Evolutionary conservation across 2,113 vertebrate genomes (phyloP).

Genomic region (Fulica atra): DNA sequence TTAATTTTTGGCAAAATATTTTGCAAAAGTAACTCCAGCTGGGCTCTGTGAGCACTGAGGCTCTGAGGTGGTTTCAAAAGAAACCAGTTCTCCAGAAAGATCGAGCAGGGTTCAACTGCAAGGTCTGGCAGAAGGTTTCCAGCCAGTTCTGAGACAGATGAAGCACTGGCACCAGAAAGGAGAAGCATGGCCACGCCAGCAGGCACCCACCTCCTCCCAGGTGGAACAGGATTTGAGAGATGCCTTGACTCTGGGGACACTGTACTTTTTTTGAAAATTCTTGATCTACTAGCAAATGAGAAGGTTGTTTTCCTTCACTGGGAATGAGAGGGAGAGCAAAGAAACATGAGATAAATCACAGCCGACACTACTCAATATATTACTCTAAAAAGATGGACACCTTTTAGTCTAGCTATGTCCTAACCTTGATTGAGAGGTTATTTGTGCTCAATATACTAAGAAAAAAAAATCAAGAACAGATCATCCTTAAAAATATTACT

Average conservation of each 20-base stretch:
- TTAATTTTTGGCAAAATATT: background rate
- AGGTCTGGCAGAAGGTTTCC: background rate
- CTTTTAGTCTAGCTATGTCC: background rate
- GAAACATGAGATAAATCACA: background rate
- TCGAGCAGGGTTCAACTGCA: background rate
- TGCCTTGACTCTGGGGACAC: background rate
- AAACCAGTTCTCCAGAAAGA: background rate
- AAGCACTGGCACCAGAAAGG: background rate
- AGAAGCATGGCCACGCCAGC: background rate
- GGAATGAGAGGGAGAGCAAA: background rate
- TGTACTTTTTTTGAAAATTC: background rate
- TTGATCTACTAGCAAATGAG: background rate
- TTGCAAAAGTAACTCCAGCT: background rate
- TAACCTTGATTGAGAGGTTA: background rate
- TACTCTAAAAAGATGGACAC: background rate
- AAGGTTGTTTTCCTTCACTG: background rate
- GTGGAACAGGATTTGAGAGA: background rate
- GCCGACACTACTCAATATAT: fast-evolving
- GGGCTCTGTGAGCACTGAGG: background rate
- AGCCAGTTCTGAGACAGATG: background rate
- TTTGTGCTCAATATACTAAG: background rate
- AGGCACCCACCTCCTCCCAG: background rate
- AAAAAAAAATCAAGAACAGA: background rate
- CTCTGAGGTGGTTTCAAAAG: background rate
- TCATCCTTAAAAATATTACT: background rate